Percentiles rank a stretch among this genome's conserved stretches.
Conservation (phyloP, 2,888 invertebrate genomes). For the Drosophila longiperda region DNA sequence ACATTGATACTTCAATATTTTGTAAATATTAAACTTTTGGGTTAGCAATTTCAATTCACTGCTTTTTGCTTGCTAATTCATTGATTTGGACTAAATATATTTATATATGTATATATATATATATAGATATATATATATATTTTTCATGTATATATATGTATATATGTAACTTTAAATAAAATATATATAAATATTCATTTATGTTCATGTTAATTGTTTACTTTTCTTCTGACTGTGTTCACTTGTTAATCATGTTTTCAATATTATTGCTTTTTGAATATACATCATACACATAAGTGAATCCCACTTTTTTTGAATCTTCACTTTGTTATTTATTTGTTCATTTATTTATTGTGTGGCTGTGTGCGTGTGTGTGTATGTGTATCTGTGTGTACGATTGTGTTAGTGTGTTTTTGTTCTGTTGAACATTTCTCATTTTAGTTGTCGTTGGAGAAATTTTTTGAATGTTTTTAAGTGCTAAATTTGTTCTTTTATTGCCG, state of each 20-base stretch:
- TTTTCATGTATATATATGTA: constrained; percentile 54
- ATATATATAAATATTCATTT: constrained; percentile 74
- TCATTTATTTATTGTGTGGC: constrained; percentile 17
- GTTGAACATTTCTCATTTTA: neutral
- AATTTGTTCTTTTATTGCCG: constrained; percentile 62
- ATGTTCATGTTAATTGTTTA: constrained; percentile 57
- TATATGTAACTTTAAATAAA: constrained; percentile 73
- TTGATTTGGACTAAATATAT: constrained; percentile 71
- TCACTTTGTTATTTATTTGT: constrained; percentile 32
- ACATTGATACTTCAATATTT: constrained; percentile 82
- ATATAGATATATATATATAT: constrained; percentile 26
- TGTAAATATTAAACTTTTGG: constrained; percentile 74
- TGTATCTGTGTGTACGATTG: constrained; percentile 26
- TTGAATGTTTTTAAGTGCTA: constrained; percentile 32
- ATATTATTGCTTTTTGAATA: constrained; percentile 83
- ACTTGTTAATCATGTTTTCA: constrained; percentile 64
- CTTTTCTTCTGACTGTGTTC: constrained; percentile 49
- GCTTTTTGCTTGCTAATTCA: constrained; percentile 57
- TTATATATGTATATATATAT: constrained; percentile 28
- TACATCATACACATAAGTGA: constrained; percentile 62
- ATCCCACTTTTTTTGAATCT: neutral
- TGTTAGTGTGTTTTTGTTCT: neutral
- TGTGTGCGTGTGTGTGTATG: constrained; percentile 27
- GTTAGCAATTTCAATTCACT: constrained; percentile 38
- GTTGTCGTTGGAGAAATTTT: constrained; percentile 6